These are phyloP conservation scores for Daubentonia madagascariensis DNA, from an alignment of 2,113 vertebrate genomes.

Conservation along the genomic window DNA sequence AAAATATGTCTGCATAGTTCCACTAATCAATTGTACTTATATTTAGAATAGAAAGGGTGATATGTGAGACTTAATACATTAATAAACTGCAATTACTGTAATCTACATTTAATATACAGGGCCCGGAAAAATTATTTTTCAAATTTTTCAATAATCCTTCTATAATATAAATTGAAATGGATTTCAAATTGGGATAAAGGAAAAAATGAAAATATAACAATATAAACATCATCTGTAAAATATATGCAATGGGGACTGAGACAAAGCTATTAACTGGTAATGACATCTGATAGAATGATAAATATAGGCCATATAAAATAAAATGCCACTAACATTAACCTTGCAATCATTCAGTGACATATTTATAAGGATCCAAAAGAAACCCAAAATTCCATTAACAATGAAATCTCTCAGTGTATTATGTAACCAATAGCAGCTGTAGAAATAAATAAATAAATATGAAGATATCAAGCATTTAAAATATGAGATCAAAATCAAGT, in stretches of 20 bases:
- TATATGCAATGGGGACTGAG: neutral
- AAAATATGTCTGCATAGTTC: neutral
- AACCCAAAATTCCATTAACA: neutral
- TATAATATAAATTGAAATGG: neutral
- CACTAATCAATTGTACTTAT: neutral
- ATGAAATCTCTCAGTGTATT: neutral
- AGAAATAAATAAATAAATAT: neutral
- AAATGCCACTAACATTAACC: slow-evolving; percentile 78
- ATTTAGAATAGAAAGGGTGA: neutral
- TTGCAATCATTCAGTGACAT: slow-evolving; percentile 50
- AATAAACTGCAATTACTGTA: neutral
- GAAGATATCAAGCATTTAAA: neutral
- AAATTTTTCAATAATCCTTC: neutral
- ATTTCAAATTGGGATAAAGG: neutral
- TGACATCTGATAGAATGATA: slow-evolving; percentile 70
- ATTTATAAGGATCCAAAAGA: neutral
- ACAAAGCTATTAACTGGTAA: neutral
- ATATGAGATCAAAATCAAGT: neutral
- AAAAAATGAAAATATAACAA: neutral
- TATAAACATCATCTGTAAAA: slow-evolving; percentile 13
- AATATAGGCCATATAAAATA: slow-evolving; percentile 78
- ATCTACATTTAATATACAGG: neutral
- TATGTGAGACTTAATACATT: neutral
- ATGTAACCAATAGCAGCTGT: neutral
- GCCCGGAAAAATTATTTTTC: neutral